These are phyloP conservation scores for Periphyllus acericola DNA, from an alignment of 2,888 invertebrate genomes.

Conservation along the genomic window DNA sequence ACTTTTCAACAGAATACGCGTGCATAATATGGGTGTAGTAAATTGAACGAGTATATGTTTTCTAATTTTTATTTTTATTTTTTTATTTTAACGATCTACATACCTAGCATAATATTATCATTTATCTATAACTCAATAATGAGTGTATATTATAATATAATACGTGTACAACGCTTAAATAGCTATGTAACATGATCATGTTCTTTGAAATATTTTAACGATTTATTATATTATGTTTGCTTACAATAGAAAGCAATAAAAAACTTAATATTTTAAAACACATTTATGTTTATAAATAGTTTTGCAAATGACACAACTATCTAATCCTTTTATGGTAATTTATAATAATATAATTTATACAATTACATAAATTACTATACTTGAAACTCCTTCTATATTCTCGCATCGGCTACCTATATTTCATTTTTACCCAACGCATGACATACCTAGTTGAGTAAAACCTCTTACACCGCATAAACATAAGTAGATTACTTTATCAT, in stretches of 20 bases:
- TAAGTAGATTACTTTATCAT: no score
- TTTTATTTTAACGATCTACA: not conserved
- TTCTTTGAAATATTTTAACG: not conserved
- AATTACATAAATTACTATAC: not conserved
- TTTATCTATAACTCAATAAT: not conserved
- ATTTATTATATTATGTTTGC: not conserved
- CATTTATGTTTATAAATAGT: constrained; percentile 10
- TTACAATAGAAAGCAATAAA: constrained; percentile 7
- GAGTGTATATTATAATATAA: not conserved
- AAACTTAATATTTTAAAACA: not conserved
- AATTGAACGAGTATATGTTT: not conserved
- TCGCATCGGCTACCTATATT: not conserved
- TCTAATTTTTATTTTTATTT: not conserved
- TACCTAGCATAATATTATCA: not conserved
- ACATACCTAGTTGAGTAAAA: no score
- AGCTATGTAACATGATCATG: not conserved
- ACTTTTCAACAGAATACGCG: not conserved
- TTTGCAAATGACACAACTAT: not conserved
- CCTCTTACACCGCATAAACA: no score
- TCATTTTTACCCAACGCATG: no score
- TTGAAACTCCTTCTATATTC: not conserved
- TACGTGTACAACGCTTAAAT: not conserved
- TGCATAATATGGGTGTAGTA: not conserved
- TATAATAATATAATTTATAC: constrained; percentile 1
- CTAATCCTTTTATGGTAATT: constrained; percentile 23